phyloP scores from a whole-genome alignment of 2,797 vertebrate species.

The Fistularia tabacaria region DNA sequence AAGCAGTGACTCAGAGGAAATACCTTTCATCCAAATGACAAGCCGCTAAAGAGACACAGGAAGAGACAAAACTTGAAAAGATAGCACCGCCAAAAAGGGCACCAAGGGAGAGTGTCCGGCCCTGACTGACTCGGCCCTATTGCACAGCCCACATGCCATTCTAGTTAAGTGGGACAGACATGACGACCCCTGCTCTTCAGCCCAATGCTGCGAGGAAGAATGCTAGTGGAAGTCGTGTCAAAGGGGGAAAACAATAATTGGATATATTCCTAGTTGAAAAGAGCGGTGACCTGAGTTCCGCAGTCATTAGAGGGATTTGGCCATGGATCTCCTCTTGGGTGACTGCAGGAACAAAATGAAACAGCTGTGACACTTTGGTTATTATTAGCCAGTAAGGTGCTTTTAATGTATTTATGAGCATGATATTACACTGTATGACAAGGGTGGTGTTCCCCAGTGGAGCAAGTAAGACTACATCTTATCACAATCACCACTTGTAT shows the following conservation, averaged over 20 bases:
- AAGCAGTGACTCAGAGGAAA: conserved; percentile 73
- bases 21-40: conserved; percentile 63
- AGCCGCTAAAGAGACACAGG: conserved; percentile 54
- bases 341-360: conserved; percentile 15
- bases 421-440: not conserved
- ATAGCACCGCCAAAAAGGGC: conserved; percentile 25
- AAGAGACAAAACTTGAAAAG: conserved; percentile 50
- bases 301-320: conserved; percentile 5
- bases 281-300: conserved; percentile 5
- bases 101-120: conserved; percentile 19
- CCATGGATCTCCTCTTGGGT: conserved; percentile 8
- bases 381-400: not conserved
- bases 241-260: conserved; percentile 21
- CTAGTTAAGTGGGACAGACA: conserved; percentile 41
- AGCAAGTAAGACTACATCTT: not conserved
- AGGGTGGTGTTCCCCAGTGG: not conserved
- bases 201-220: conserved; percentile 8
- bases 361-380: not conserved
- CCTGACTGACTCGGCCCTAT: conserved; percentile 38
- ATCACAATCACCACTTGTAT: not conserved
- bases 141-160: conserved; percentile 42
- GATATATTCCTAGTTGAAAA: conserved; percentile 22
- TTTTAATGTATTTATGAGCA: not conserved
- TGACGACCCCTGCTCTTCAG: conserved; percentile 24
- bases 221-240: conserved; percentile 13